These are phyloP conservation scores for Carassius gibelio DNA, from an alignment of 2,113 vertebrate species.

Conservation along the genomic window DNA sequence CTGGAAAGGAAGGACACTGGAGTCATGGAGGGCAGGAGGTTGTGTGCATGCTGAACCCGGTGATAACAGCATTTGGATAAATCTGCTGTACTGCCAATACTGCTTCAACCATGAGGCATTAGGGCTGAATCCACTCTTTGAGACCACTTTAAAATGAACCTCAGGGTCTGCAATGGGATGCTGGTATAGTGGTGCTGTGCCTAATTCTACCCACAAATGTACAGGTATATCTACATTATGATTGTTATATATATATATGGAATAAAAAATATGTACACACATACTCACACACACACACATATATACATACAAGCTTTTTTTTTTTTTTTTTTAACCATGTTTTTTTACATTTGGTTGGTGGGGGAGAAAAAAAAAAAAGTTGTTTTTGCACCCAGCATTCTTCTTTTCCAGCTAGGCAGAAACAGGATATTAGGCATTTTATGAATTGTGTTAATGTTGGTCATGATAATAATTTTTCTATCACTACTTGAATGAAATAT, in stretches of 20 bases:
- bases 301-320: too few relatives aligned
- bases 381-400: not conserved
- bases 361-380: too few relatives aligned
- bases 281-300: too few relatives aligned
- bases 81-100: conserved; percentile 16
- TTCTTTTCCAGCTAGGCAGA: not conserved
- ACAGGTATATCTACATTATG: too few relatives aligned
- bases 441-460: conserved; percentile 58
- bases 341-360: too few relatives aligned
- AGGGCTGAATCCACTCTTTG: conserved; percentile 19
- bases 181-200: conserved; percentile 5
- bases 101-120: conserved; percentile 43
- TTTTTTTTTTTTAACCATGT: too few relatives aligned
- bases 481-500: conserved; percentile 59
- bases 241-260: too few relatives aligned
- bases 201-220: not conserved
- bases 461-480: conserved; percentile 71
- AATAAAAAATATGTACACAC: too few relatives aligned
- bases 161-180: not conserved
- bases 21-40: conserved; percentile 38
- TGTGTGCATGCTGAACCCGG: conserved; percentile 37
- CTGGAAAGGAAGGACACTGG: conserved; percentile 49
- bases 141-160: conserved; percentile 5
- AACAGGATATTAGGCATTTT: not conserved
- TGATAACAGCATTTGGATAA: conserved; percentile 47